Base-by-base conservation (phyloP, 1,140 invertebrate species). In the Reticulitermes speratus region DNA sequence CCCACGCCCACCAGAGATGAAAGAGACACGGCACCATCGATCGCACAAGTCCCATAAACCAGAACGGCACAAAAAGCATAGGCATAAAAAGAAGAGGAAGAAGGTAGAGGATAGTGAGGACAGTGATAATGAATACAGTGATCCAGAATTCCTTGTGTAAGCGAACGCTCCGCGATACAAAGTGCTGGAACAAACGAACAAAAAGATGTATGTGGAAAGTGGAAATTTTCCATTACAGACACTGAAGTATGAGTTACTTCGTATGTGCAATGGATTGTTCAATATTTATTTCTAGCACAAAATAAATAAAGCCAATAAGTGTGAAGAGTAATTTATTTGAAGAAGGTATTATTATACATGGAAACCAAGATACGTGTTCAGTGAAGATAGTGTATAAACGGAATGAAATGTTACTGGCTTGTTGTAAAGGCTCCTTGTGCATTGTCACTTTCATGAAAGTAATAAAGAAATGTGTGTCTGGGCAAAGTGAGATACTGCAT, bases 11-110 rank as follows among this genome's bases (percentile, higher is more conserved):
- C 89, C 91, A 91, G 84, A 92, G 92, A 48, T 91, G 89, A 89
- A 93, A 93, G 88, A 91, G 91, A 52, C 92, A 92, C 90, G 88
- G 87, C 88, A 92, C 87, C 92, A 92, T 85, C 92, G 92, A 86
- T 90, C 92, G 88, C 93, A 94, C 89, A 94, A 94, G 91, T 91
- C 91, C 30, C 89, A 91, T 82, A 90, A 90, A 88, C 88, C 90
- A 52, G 93, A 94, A 86, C 93, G 94, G 88, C 91, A 93, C 45
- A 94, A 94, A 89, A 94, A 95, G 90, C 93, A 94, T 87, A 94
- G 94, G 88, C 94, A 95, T 89, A 95, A 95, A 90, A 94, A 95
- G 89, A 93, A 94, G 89, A 93, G 92, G 92, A 92, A 91, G 92
- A 93, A 92, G 88, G 92, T 90, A 85, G 93, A 94, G 83, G 94